A percentile compares a stretch with the other conserved stretches of the same genome.
Conservation (phyloP, 1,140 invertebrate species). For the Tribolium castaneum region DNA sequence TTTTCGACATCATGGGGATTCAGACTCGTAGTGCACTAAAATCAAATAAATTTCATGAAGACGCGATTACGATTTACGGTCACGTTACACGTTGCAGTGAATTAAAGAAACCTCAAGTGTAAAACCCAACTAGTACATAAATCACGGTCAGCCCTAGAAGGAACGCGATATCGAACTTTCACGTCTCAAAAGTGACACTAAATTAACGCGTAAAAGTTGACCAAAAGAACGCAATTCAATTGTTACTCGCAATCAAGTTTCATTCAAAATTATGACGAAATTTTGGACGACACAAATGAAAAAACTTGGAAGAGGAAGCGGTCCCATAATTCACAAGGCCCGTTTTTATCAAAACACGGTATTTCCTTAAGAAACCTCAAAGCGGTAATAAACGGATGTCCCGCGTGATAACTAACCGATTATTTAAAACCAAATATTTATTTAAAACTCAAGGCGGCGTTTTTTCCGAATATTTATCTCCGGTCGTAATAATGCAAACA, state of each 20-base stretch:
- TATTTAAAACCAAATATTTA: conserved; percentile 20
- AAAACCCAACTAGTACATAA: background rate
- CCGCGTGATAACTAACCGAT: conserved; percentile 13
- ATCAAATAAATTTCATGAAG: conserved; percentile 11
- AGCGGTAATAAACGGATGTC: conserved; percentile 29
- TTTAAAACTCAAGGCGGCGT: background rate
- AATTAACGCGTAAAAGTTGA: background rate
- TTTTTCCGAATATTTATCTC: background rate
- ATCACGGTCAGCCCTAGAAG: conserved; percentile 20
- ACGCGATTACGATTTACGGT: background rate
- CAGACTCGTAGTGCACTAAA: conserved; percentile 13
- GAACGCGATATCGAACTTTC: conserved; percentile 28
- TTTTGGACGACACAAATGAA: background rate
- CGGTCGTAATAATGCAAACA: background rate
- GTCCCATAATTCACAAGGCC: conserved; percentile 18
- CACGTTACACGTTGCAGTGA: conserved; percentile 29
- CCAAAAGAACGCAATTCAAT: background rate
- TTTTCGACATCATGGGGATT: conserved; percentile 10
- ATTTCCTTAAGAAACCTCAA: conserved; percentile 43
- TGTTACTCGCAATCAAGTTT: background rate
- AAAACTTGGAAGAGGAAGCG: conserved; percentile 5
- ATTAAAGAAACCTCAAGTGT: conserved; percentile 31
- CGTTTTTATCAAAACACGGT: conserved; percentile 40
- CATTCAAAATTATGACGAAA: too few relatives aligned
- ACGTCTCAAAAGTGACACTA: background rate